These are phyloP conservation scores for Aplidium turbinatum DNA, from an alignment of 23 tunicate species.

Conservation along the genomic window DNA sequence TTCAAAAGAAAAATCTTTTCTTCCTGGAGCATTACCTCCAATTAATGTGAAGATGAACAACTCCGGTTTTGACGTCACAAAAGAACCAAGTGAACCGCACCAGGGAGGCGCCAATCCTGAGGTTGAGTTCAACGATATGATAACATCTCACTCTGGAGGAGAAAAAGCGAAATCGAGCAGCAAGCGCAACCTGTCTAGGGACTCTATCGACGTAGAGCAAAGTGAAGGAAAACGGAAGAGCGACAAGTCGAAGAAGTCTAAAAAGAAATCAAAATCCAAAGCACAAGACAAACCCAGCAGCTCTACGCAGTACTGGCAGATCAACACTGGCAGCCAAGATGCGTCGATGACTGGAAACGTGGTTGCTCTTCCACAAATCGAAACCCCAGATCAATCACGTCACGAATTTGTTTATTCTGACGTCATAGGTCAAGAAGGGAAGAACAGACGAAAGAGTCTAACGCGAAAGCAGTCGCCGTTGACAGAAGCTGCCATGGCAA, in stretches of 20 bases:
- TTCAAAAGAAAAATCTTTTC: too few relatives aligned
- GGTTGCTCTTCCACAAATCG: slow-evolving; percentile 51
- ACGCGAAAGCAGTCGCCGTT: background rate
- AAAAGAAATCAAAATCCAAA: slow-evolving; percentile 7
- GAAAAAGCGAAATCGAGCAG: slow-evolving; percentile 1
- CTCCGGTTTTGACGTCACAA: too few relatives aligned
- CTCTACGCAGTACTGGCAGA: slow-evolving; percentile 22
- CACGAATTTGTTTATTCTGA: background rate
- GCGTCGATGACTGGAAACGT: slow-evolving; percentile 10
- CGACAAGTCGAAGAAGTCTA: slow-evolving; percentile 26
- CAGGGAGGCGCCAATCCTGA: too few relatives aligned
- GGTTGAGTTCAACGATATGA: too few relatives aligned
- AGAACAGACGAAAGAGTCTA: slow-evolving; percentile 8
- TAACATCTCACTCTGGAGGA: too few relatives aligned
- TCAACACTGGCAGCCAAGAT: slow-evolving; percentile 8
- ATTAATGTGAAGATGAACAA: too few relatives aligned
- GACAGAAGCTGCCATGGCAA: background rate
- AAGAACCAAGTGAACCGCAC: too few relatives aligned
- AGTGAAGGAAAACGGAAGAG: slow-evolving; percentile 1
- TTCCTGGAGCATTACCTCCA: too few relatives aligned
- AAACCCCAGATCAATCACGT: slow-evolving; percentile 19
- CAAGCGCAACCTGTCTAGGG: slow-evolving; percentile 10
- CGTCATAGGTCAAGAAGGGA: background rate
- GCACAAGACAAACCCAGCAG: background rate
- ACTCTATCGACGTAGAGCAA: background rate